Evolutionary conservation across 2,888 invertebrate genomes (phyloP).

Genomic region (Ornithoptera priamus): DNA sequence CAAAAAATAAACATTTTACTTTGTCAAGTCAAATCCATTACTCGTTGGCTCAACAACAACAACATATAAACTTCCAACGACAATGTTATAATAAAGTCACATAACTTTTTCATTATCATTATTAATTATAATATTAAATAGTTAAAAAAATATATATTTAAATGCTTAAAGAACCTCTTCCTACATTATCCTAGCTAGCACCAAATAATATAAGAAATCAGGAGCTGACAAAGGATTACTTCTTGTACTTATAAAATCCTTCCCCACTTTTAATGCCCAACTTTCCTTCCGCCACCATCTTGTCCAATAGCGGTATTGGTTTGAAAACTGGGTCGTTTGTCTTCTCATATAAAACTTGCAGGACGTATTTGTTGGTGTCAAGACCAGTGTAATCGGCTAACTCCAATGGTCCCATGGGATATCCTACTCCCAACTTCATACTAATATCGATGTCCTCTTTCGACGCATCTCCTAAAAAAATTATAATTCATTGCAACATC

Average conservation of each 20-base stretch:
- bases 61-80: no score
- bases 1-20: no score
- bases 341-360: conserved; percentile 89
- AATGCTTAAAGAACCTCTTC: background rate
- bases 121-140: background rate
- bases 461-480: conserved; percentile 81
- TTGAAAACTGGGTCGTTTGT: conserved; percentile 69
- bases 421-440: conserved; percentile 94
- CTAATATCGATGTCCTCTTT: conserved; percentile 91
- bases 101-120: background rate
- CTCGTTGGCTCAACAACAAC: no score
- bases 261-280: conserved; percentile 89
- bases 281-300: conserved; percentile 88
- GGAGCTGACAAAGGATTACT: conserved; percentile 41
- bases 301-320: conserved; percentile 82
- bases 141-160: background rate
- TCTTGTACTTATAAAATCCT: conserved; percentile 89
- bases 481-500: background rate
- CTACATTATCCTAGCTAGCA: background rate
- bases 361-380: conserved; percentile 87
- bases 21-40: no score
- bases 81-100: no score
- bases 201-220: background rate
- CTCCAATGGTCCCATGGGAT: conserved; percentile 96
- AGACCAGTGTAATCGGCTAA: conserved; percentile 91